phyloP scores from a whole-genome alignment of 2,888 invertebrate species.

The Heliconius charithonia region DNA sequence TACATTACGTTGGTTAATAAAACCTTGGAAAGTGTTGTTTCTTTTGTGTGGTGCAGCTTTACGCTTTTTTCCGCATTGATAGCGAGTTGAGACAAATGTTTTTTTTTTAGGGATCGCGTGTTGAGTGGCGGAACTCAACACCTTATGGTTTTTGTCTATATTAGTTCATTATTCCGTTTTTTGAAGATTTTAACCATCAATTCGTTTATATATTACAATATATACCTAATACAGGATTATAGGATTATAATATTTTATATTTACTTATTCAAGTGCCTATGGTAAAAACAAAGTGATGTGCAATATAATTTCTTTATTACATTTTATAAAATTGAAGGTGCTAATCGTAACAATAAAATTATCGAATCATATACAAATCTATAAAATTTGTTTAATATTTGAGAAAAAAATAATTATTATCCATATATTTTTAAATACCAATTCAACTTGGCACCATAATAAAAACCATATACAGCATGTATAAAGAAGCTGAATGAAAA shows the following conservation, averaged over 20 bases:
- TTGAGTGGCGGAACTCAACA: neutral
- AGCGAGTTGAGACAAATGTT: neutral
- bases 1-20: neutral
- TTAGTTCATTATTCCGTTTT: neutral
- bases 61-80: neutral
- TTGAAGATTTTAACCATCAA: neutral
- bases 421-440: neutral
- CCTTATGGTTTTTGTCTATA: neutral
- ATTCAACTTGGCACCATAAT: constrained; percentile 6
- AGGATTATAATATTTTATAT: too few species aligned
- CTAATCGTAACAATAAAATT: too few species aligned
- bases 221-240: neutral
- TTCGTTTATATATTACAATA: neutral
- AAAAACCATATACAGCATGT: constrained; percentile 12
- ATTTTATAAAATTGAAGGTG: too few species aligned
- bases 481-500: constrained; percentile 9
- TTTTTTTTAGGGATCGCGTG: neutral
- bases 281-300: too few species aligned
- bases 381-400: too few species aligned
- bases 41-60: neutral
- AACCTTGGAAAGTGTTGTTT: constrained; percentile 12
- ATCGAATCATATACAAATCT: too few species aligned
- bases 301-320: too few species aligned
- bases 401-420: too few species aligned
- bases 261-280: too few species aligned